These are phyloP conservation scores for Plebejus argus DNA, from an alignment of 2,888 invertebrate genomes.

Conservation along the genomic window DNA sequence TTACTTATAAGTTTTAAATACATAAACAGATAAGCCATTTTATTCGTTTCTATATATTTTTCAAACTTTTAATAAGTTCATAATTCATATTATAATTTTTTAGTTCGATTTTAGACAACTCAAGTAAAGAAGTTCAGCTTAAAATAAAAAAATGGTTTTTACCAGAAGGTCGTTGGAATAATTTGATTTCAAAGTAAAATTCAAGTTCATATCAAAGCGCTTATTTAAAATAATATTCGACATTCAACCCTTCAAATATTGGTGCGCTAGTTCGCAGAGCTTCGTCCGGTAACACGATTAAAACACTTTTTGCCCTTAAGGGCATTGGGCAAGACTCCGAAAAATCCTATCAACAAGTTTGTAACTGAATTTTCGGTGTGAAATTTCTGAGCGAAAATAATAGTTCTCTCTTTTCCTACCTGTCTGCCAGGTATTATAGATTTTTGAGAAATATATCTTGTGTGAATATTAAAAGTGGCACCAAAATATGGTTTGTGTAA, in stretches of 20 bases:
- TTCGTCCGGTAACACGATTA: not conserved
- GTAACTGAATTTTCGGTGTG: not conserved
- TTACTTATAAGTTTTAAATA: not conserved
- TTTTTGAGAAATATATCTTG: not conserved
- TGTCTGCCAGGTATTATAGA: not conserved
- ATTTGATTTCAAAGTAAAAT: too few relatives aligned
- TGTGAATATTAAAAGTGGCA: not conserved
- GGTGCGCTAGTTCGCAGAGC: not conserved
- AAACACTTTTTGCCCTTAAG: slow-evolving; percentile 2
- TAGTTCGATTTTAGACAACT: too few relatives aligned
- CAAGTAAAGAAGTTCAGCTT: too few relatives aligned
- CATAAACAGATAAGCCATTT: not conserved
- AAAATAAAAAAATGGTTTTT: too few relatives aligned
- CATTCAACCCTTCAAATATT: slow-evolving; percentile 1
- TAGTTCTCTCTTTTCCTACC: not conserved
- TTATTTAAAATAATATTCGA: not conserved
- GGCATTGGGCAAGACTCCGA: not conserved
- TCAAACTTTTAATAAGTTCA: too few relatives aligned
- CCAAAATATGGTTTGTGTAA: not conserved
- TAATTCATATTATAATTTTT: too few relatives aligned
- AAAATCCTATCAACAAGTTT: not conserved
- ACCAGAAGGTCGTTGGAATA: too few relatives aligned
- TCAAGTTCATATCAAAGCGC: not conserved
- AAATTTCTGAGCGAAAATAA: not conserved
- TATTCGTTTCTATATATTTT: not conserved